Evolutionary conservation across 2,888 invertebrate species (phyloP), one percentile per base, ranked within the genome.

Genomic region (Conistra vaccinii): DNA sequence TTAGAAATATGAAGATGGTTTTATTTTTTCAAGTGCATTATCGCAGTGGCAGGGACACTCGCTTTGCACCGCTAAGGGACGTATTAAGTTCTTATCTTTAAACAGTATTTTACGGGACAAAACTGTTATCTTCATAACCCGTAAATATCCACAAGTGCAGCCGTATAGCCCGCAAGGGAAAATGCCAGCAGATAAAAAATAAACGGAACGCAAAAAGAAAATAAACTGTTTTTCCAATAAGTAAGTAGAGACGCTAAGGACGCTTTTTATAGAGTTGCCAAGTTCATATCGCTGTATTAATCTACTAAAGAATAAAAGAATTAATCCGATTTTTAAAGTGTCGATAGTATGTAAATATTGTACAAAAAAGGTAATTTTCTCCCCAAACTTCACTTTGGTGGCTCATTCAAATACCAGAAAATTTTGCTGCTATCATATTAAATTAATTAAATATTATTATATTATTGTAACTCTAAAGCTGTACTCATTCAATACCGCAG

Each of bases 41-140:
- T 23, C 12, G 29, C n/a, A n/a, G 12, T 45, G 62, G 29, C 61
- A 63, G n/a, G 12, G 17, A 20, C 3, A 45, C 32, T 32, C 20
- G 14, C 20, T 69, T 6, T 14, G 20, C 9, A 35, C 26, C 20
- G 14, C 35, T 48, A 14, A 48, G n/a, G 6, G 45, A 69, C 26
- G 2, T 20, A 20, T 48, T 35, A 48, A 35, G 32, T 0, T 26
- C 14, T 35, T 66, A 66, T 69, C 65, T 66, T 35, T 9, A 32
- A 65, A 69, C 35, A 26, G 9, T 69, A 62, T 66, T 69, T 62
- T 35, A 48, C 26, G 23, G 35, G 5, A 66, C 35, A 35, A 42
- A 65, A 35, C 26, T 23, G 26, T 23, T 35, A 69, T 69, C 20
- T 66, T 35, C 20, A 48, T 26, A 48, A 48, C 20, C 32, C n/a